Conservation (phyloP, 2,797 vertebrate genomes). For the Falco biarmicus region DNA sequence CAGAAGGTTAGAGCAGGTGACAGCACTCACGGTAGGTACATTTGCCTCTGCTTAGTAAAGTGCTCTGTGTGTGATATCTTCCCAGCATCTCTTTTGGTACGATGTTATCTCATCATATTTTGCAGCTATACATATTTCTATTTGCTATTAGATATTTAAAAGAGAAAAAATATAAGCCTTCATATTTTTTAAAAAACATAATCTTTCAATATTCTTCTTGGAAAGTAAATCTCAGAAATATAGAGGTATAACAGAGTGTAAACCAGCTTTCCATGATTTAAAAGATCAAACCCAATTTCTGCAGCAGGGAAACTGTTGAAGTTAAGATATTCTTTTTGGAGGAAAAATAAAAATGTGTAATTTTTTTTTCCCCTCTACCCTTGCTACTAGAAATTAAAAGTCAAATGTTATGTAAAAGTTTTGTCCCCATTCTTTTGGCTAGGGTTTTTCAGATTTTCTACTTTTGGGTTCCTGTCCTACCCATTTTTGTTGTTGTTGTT, state of each 20-base stretch:
- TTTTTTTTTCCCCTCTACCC: rapidly evolving
- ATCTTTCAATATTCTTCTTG: not conserved
- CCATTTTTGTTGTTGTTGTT: not conserved
- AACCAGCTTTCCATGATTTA: not conserved
- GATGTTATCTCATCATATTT: not conserved
- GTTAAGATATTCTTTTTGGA: not conserved
- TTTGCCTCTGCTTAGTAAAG: not conserved
- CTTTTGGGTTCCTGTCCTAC: not conserved
- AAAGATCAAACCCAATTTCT: not conserved
- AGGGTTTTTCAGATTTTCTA: not conserved
- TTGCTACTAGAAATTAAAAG: not conserved
- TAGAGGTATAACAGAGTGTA: not conserved
- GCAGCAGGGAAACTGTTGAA: not conserved
- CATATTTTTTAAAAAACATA: not conserved
- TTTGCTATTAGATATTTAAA: not conserved
- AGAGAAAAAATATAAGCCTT: not conserved
- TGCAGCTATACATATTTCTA: not conserved
- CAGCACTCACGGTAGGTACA: not conserved
- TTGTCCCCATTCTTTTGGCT: not conserved
- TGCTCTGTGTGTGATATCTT: not conserved
- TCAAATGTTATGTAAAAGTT: not conserved
- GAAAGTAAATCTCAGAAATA: not conserved
- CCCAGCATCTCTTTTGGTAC: not conserved
- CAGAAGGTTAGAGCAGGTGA: not conserved
- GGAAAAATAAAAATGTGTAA: not conserved